Conservation (phyloP, 2,797 vertebrate genomes). For the Myotis findleyi region DNA sequence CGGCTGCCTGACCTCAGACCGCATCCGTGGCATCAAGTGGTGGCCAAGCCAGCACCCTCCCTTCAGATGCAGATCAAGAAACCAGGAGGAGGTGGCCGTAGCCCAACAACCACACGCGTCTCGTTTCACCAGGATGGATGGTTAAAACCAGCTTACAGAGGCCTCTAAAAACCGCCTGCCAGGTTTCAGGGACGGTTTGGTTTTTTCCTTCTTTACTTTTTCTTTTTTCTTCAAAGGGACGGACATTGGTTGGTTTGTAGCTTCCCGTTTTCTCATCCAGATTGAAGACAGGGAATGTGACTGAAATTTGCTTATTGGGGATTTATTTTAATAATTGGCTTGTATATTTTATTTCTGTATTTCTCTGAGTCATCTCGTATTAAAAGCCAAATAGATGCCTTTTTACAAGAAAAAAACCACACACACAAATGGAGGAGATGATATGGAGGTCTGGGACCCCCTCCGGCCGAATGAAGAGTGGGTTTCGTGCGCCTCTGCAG, state of each 20-base stretch:
- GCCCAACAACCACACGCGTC: constrained; percentile 8
- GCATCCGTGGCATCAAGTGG: background rate
- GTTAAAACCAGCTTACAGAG: constrained; percentile 17
- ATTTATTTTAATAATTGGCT: constrained; percentile 62
- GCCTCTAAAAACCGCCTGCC: constrained; percentile 49
- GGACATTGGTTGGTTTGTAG: constrained; percentile 23
- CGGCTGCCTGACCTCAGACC: background rate
- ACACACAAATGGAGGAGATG: background rate
- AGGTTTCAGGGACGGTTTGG: constrained; percentile 62
- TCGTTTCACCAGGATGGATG: constrained; percentile 3
- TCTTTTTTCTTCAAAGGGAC: constrained; percentile 40
- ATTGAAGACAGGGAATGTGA: constrained; percentile 11
- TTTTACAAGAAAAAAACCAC: constrained; percentile 78
- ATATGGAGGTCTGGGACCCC: background rate
- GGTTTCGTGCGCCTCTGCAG: background rate
- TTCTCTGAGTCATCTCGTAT: constrained; percentile 82
- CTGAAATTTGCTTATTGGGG: constrained; percentile 46
- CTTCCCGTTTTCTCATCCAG: constrained; percentile 62
- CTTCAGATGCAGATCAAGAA: background rate
- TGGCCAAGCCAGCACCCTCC: constrained; percentile 23
- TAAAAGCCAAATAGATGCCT: constrained; percentile 82
- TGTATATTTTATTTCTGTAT: constrained; percentile 78
- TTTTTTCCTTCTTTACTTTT: background rate
- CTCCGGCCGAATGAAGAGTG: background rate
- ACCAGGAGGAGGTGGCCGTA: background rate